Percentiles rank a stretch among this genome's conserved stretches.
Evolutionary conservation across 2,888 invertebrate genomes (phyloP).

Genomic region (Drosophila koepferae): DNA sequence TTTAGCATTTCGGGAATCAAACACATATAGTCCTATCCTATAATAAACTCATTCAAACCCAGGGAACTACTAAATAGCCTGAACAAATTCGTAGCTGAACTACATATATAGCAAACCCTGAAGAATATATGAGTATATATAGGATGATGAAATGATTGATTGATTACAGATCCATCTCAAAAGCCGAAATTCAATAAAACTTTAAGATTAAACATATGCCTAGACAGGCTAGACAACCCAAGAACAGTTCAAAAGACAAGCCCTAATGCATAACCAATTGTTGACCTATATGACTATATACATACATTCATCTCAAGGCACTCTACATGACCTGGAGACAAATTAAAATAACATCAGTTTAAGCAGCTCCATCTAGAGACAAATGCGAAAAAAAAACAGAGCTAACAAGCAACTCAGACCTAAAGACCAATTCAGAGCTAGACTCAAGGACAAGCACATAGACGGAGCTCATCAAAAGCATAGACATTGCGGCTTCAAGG

Average conservation of each 20-base stretch:
- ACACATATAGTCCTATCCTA: too few relatives aligned
- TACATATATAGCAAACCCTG: neutral
- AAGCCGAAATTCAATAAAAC: neutral
- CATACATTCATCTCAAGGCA: neutral
- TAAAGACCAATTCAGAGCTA: constrained; percentile 6
- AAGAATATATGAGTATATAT: too few relatives aligned
- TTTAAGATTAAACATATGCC: neutral
- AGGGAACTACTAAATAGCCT: too few relatives aligned
- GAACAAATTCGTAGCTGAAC: neutral
- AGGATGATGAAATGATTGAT: too few relatives aligned
- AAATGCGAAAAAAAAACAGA: neutral
- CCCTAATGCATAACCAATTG: neutral
- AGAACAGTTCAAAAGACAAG: neutral
- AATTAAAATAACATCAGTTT: neutral
- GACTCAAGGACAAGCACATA: constrained; percentile 9
- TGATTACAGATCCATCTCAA: too few relatives aligned
- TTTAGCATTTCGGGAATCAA: too few relatives aligned
- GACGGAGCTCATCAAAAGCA: constrained; percentile 5
- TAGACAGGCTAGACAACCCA: neutral
- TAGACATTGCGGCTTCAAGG: constrained; percentile 3
- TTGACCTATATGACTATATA: neutral
- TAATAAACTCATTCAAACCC: too few relatives aligned
- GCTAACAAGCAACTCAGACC: neutral
- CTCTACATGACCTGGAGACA: neutral
- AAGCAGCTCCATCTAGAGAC: constrained; percentile 3